These are phyloP conservation scores for Enteromius viviparus DNA, from an alignment of 2,797 vertebrate species.

Conservation along the genomic window DNA sequence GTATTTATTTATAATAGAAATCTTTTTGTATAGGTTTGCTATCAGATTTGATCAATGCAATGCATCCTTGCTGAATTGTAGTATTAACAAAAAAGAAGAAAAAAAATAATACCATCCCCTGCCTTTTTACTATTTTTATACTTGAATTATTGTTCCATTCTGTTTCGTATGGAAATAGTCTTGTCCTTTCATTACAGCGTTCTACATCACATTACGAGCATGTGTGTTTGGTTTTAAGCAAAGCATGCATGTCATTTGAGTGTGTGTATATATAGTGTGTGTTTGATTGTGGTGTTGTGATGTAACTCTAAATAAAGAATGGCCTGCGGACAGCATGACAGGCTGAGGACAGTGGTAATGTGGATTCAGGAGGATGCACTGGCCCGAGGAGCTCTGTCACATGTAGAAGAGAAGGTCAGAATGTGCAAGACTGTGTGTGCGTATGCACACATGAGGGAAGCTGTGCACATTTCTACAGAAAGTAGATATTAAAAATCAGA, in stretches of 20 bases:
- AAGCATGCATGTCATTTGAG: constrained; percentile 24
- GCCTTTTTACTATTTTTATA: neutral
- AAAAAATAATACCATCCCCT: neutral
- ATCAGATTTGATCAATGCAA: neutral
- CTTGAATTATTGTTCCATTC: constrained; percentile 2
- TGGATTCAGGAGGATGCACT: constrained; percentile 43
- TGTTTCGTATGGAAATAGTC: neutral
- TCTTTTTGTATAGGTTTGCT: neutral
- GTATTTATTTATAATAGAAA: neutral
- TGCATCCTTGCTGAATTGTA: neutral
- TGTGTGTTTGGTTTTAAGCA: constrained; percentile 16
- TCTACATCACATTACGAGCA: constrained; percentile 19
- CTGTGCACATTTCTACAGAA: constrained; percentile 2
- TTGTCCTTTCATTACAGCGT: constrained; percentile 7
- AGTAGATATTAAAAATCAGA: neutral
- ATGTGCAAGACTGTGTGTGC: constrained; percentile 31
- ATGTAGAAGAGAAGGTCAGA: constrained; percentile 54
- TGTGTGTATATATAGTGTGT: constrained; percentile 38
- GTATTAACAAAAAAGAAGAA: neutral
- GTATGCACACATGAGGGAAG: neutral
- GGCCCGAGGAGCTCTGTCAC: constrained; percentile 44
- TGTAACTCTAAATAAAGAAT: constrained; percentile 52
- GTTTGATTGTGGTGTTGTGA: constrained; percentile 44
- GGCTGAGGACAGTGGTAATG: constrained; percentile 29
- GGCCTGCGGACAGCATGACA: constrained; percentile 46